phyloP scores from a whole-genome alignment of 2,113 vertebrate genomes.

The Malurus elegans region DNA sequence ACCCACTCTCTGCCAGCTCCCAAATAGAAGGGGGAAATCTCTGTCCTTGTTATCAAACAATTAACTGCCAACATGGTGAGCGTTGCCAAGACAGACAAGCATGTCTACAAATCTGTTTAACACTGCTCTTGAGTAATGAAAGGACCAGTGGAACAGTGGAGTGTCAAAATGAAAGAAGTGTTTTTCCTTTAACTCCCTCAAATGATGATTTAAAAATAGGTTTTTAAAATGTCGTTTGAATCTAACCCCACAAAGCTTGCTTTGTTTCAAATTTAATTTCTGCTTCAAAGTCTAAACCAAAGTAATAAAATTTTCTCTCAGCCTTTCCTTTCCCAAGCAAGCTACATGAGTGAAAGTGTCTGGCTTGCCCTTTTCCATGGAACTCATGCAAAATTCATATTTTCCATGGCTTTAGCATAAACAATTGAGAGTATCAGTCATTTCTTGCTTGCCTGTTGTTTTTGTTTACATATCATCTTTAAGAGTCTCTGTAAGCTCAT shows the following conservation, averaged over 20 bases:
- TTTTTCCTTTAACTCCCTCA: background rate
- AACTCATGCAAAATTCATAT: background rate
- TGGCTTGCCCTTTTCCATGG: background rate
- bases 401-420: background rate
- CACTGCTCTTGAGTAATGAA: background rate
- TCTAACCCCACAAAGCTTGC: rapidly evolving
- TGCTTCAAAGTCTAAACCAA: background rate
- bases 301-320: background rate
- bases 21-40: background rate
- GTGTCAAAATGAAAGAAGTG: background rate
- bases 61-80: background rate
- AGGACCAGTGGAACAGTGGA: background rate
- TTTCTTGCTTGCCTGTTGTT: background rate
- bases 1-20: background rate
- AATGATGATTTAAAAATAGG: background rate
- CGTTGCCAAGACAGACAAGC: background rate
- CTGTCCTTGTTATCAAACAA: background rate
- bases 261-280: background rate
- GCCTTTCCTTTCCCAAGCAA: background rate
- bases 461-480: background rate
- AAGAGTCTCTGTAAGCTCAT: background rate
- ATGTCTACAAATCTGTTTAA: background rate
- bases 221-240: background rate
- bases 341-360: background rate
- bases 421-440: background rate